Evolutionary conservation across 2,113 vertebrate species (phyloP).

Genomic region (Bubo blakistoni): DNA sequence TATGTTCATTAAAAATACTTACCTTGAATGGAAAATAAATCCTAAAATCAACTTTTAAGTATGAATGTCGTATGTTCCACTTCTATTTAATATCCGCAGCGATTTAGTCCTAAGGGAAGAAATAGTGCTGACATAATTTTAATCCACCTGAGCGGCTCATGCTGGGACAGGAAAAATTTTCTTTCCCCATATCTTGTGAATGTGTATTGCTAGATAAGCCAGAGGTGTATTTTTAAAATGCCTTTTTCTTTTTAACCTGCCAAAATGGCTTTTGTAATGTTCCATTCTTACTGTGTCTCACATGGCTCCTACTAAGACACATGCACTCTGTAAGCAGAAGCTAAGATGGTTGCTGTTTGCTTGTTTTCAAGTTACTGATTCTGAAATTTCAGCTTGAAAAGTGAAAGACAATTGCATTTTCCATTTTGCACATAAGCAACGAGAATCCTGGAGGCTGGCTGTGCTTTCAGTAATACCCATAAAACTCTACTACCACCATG

Average conservation of each 20-base stretch:
- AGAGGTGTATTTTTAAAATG: neutral
- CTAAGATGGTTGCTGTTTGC: neutral
- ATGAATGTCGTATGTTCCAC: neutral
- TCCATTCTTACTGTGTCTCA: neutral
- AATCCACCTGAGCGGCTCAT: neutral
- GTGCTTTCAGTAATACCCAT: neutral
- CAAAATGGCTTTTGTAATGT: neutral
- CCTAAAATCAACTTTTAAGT: neutral
- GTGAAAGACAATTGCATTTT: neutral
- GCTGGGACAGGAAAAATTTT: neutral
- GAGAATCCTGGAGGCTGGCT: neutral
- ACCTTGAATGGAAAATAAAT: neutral
- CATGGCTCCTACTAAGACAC: neutral
- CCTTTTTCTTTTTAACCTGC: neutral
- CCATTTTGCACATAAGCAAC: neutral
- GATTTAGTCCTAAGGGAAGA: neutral
- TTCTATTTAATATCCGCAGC: neutral
- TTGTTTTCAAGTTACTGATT: neutral
- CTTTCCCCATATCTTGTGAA: neutral
- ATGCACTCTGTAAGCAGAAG: neutral
- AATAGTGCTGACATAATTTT: neutral
- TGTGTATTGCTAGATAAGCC: neutral
- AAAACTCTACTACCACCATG: neutral
- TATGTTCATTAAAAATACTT: neutral
- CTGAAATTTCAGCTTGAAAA: neutral